Base-by-base conservation (phyloP, 2,888 invertebrate genomes). In the Parnassius mnemosyne region DNA sequence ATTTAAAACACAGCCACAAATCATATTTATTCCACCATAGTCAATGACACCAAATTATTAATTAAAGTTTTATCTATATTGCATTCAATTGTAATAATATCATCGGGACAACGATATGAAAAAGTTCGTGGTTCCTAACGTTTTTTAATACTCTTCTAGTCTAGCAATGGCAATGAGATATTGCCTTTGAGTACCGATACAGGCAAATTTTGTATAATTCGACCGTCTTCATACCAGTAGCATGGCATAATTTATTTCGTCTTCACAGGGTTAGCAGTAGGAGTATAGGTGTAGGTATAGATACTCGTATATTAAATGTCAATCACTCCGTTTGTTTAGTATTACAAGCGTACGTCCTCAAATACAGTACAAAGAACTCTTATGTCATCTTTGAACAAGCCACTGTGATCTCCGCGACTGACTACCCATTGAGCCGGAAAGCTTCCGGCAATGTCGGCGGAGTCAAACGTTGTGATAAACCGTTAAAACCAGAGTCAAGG, bases 171-270 rank as follows among this genome's bases (percentile, higher is more conserved):
- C 16, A 16, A 16, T 16, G 16, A 16, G 16, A 16, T 16, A 70
- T 90, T 90, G 61, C 90, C 86, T 77, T 89, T 90, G 80, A 90
- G 89, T 65, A 89, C 88, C 65, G 83, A 69, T 66, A 87, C 84
- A 63, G 90, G 90, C 68, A 89, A 73, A 77, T 77, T 71, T 70
- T 75, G 76, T 83, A 90, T 90, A 67, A 90, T 87, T 62, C 90
- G 81, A 12, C 90, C 90, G 66, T 91, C 90, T 77, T 90, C 90
- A 52, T 90, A 91, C 73, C 89, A 78, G 65, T 89, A 90, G 68
- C 90, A 90, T 2, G 90, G 90, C 66, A 89, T 88, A 44, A 90
- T 81, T 65, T 89, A 90, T 81, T 90, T 89, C 53, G 70, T 67
- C 66, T 67, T 66, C 56, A 68, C 63, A 43, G 69, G 63, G 63